Base-by-base conservation (phyloP, 1,140 invertebrate genomes). In the Galendromus occidentalis region DNA sequence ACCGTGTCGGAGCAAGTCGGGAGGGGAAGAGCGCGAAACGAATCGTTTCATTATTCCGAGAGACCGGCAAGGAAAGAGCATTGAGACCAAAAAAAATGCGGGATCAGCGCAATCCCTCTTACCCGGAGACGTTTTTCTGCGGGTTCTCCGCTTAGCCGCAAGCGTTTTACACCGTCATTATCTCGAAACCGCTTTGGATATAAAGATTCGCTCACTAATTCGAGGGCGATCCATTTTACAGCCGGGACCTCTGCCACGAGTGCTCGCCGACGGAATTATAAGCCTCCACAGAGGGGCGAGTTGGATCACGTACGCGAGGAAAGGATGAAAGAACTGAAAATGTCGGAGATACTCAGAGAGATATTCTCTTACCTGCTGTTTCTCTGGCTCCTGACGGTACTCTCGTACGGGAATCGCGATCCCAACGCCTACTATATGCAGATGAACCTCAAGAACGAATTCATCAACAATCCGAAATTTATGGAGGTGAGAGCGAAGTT, bases 311-410 rank as follows among this genome's bases (percentile, higher is more conserved):
- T 76, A 4, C 70, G 77, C 45, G 65, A 74, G 42, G 69, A 75
- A 33, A 69, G 78, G 25, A 44, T 78, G 64, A 78, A 77, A 67
- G 78, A 79, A 67, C 70, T 79, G 5, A 72, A 78, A 68, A 79
- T 80, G 76, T 76, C 75, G 65, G 71, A 71, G 5, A 74, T 80
- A 22, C 65, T 80, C 1, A 76, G 76, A 68, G 78, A 80, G 67
- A 77, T 79, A 1, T 55, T 78, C 7, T 73, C 78, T 29, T 81
- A 80, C 69, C 65, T 74, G 0, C 72, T 80, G 68, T 81, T 80
- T 73, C 68, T 81, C 18, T 78, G 74, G 73, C 73, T 81, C 17
- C 72, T 81, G 2, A 74, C 79, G 63, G 72, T 79, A 22, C 71
- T 80, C 51, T 74, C 74, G 70, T 78, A 79, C 70, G 70, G 74